Evolutionary conservation across 1,140 invertebrate species (phyloP), one percentile per base, ranked within the genome.

Genomic region (Bombus breviceps): DNA sequence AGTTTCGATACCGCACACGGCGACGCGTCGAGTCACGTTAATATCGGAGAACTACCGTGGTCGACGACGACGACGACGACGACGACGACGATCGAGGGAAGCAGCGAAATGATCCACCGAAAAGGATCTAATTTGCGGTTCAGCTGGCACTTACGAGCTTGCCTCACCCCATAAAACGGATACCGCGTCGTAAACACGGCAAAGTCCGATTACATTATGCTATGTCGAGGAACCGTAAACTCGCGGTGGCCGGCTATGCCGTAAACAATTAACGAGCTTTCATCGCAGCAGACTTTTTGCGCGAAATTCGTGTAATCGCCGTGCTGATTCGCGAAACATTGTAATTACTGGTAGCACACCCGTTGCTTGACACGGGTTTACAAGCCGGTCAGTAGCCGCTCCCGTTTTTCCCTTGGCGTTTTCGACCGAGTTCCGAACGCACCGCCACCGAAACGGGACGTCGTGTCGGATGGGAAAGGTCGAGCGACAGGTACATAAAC

Each of bases 191-290:
- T 91, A 92, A 91, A 92, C 79, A 90, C 86, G 87, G 90, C 89
- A 91, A 91, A 86, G 84, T 91, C 74, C 74, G 89, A 91, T 91
- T 90, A 86, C 81, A 80, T 84, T 79, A 88, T 64, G 86, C 90
- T 85, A 89, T 71, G 80, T 84, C 80, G 79, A 66, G 66, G 71
- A 89, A 91, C 91, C 89, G 84, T 90, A 89, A 91, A 91, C 32
- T 85, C 75, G 37, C 3, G 28, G 6, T 4, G 22, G 64, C 22
- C 73, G 25, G 43, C 18, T 53, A 53, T 22, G 18, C 18, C 18
- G 47, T 77, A 77, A 87, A 77, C 57, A 72, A 87, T 80, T 83
- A 79, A 72, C 62, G 41, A 64, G 68, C 53, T 37, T 39, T 74
- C 34, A 57, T 41, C 62, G 41, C 34, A 18, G 43, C 28, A 47